Base-by-base conservation (phyloP, 30 jellyfish, hydroid and myxozoan genomes). In the Sanderia malayensis region DNA sequence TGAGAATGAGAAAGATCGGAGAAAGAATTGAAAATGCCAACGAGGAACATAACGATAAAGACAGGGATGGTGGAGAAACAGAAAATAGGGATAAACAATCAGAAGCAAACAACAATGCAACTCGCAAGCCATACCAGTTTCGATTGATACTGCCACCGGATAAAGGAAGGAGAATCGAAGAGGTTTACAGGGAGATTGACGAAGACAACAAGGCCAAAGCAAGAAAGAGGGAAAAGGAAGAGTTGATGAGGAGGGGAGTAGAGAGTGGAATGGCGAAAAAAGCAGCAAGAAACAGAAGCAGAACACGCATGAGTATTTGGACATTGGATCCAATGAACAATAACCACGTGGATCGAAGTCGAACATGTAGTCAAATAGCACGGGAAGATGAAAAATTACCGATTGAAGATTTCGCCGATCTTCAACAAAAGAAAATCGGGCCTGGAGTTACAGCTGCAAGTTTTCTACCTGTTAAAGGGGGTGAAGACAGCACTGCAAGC, bases 101-200 rank as follows among this genome's bases (percentile, higher is more conserved):
- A 29, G 18, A 45, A 31, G 7, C 19, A 10, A 9, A 0, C 18
- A n/a, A n/a, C n/a, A n/a, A n/a, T n/a, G 59, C 29, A 1, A 47
- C 30, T 21, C 31, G 65, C 0, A 63, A 32, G 29, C 73, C 55
- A 1, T 76, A 33, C 31, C 84, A 61, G 23, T 60, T 33, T 44
- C 58, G 93, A 20, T 31, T 49, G 59, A 69, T 80, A 0, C 46
- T 44, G 11, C 85, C 93, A 20, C 93, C 93, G 4, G 26, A 68
- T 8, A 70, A 80, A 4, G 93, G 84, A 25, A 65, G 93, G 41
- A 70, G 58, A 22, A 59, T 80, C 21, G 76, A 70, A 26, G 85
- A 80, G 28, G 79, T 80, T 19, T 70, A 80, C 49, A 58, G 60
- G 23, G 85, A 80, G n/a, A 13, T 80, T 67, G 71, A 53, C 24